Conservation (phyloP, 2,888 invertebrate species). For the Cerceris ruficornis region DNA sequence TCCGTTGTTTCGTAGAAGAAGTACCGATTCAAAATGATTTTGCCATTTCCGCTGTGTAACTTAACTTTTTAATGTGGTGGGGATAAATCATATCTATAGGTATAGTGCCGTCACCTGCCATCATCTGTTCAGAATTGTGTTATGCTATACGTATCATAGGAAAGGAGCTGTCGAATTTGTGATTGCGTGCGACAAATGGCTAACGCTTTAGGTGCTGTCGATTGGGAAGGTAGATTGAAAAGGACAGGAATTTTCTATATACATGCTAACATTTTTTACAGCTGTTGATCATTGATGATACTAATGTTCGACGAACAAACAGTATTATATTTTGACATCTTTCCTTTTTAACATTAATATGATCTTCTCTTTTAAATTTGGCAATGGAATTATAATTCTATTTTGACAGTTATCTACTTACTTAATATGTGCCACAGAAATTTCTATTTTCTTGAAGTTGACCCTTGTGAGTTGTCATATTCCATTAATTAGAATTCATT, state of each 20-base stretch:
- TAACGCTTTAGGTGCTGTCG: conserved; percentile 67
- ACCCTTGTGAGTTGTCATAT: no score
- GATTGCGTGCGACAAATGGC: conserved; percentile 69
- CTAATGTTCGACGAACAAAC: conserved; percentile 11
- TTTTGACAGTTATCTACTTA: neutral
- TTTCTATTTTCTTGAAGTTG: no score
- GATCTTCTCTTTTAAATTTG: neutral
- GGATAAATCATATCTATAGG: neutral
- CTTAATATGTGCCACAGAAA: no score
- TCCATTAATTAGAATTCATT: no score
- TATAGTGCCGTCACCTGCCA: conserved; percentile 21
- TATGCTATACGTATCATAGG: conserved; percentile 33
- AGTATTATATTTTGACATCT: conserved; percentile 47
- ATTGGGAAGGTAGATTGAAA: conserved; percentile 75
- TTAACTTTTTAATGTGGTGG: neutral
- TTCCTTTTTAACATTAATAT: conserved; percentile 15
- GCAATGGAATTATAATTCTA: neutral
- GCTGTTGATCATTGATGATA: neutral
- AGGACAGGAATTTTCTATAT: conserved; percentile 8
- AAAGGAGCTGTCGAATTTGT: conserved; percentile 21
- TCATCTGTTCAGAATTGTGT: conserved; percentile 45
- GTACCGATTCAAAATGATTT: no score
- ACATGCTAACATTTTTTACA: neutral
- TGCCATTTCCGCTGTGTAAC: neutral
- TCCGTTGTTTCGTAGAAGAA: no score